Evolutionary conservation across 2,113 vertebrate genomes (phyloP).

Genomic region (Python bivittatus): DNA sequence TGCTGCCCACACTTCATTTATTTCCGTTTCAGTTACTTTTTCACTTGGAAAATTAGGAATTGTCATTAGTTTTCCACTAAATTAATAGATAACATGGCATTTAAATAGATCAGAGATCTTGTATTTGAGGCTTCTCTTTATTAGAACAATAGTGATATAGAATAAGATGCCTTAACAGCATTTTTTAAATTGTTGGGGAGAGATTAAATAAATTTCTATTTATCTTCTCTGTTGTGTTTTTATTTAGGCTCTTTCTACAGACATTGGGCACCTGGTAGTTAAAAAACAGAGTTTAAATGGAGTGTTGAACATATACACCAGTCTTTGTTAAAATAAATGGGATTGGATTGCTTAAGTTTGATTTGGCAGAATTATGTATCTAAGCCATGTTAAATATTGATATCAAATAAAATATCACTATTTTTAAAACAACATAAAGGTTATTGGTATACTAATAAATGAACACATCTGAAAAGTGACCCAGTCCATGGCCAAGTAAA

Average conservation of each 20-base stretch:
- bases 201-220: slow-evolving; percentile 66
- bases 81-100: slow-evolving; percentile 11
- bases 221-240: slow-evolving; percentile 52
- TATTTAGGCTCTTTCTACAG: neutral
- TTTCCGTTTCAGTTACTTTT: slow-evolving; percentile 36
- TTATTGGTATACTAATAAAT: neutral
- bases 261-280: too few species aligned
- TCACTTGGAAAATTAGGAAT: slow-evolving; percentile 14
- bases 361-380: neutral
- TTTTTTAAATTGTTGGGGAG: slow-evolving; percentile 60
- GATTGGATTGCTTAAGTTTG: neutral
- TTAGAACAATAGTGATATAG: slow-evolving; percentile 42
- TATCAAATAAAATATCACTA: neutral
- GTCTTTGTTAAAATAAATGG: neutral
- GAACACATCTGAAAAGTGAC: neutral
- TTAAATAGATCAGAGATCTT: slow-evolving; percentile 35
- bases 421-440: neutral
- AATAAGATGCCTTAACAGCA: slow-evolving; percentile 74
- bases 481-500: neutral
- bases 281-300: neutral
- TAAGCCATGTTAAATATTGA: neutral
- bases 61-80: slow-evolving; percentile 27
- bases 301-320: neutral
- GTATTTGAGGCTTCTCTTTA: slow-evolving; percentile 52
- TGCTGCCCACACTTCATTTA: neutral